Evolutionary conservation across 2,888 invertebrate genomes (phyloP).

Genomic region (Plebejus melissa): DNA sequence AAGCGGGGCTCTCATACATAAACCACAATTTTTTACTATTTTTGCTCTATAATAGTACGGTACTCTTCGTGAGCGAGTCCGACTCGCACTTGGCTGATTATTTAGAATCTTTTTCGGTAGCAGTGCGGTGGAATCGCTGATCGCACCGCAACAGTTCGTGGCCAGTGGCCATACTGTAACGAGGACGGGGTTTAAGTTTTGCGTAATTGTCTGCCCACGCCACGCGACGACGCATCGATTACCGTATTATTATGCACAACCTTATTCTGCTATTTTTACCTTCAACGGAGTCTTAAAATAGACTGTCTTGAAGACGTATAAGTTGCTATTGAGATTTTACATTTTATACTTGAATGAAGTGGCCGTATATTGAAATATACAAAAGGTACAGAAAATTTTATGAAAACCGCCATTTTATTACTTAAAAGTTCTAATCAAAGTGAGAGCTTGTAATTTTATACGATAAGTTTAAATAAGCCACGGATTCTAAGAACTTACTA

Average conservation of each 20-base stretch:
- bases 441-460: not conserved
- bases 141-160: not conserved
- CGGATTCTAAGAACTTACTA: not conserved
- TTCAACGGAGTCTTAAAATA: not conserved
- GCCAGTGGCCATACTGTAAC: conserved; percentile 18
- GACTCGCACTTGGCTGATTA: no score
- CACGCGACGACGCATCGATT: conserved; percentile 30
- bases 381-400: not conserved
- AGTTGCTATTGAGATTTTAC: not conserved
- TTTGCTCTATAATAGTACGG: no score
- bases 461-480: not conserved
- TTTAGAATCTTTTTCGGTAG: not conserved
- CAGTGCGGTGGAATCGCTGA: not conserved
- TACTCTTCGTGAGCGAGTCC: no score
- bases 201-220: conserved; percentile 29
- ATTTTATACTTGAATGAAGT: not conserved
- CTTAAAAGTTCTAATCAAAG: not conserved
- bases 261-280: conserved; percentile 2
- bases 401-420: not conserved
- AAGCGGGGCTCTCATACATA: no score
- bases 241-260: conserved; percentile 25
- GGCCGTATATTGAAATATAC: not conserved
- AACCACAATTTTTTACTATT: no score
- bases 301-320: conserved; percentile 1
- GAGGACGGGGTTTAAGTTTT: conserved; percentile 27